Evolutionary conservation across 2,888 invertebrate species (phyloP), one percentile per base, ranked within the genome.

Genomic region (Lathronympha strigana): DNA sequence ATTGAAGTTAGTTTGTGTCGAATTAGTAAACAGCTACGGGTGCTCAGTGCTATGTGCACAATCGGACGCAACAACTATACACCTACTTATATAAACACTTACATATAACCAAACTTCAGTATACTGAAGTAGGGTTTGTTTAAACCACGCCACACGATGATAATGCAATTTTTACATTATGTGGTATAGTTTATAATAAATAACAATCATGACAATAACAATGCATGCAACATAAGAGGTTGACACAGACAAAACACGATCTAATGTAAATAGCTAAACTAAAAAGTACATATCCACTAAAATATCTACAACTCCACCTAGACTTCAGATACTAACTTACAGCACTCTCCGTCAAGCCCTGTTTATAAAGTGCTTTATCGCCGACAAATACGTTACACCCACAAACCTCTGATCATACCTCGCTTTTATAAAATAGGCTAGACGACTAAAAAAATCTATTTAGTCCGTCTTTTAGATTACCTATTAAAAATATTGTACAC

Each of bases 11-110:
- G 83, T 87, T n/a, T 75, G 79, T 84, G 78, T 79, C 76, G 74
- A 72, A 82, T 88, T 87, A 86, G 86, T 87, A 72, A 79, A 86
- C 84, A 76, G 76, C 83, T 83, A 87, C 83, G 73, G 70, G 84
- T 87, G 81, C 75, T 68, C 73, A 76, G 87, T 87, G 88, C 82
- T 66, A 69, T 73, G 87, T 86, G 85, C 80, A 82, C 76, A 75
- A 67, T 68, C 69, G 43, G 51, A 62, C 54, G 66, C 66, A 61
- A 61, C 63, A 67, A 72, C 69, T 74, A 73, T 70, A n/a, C n/a
- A n/a, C n/a, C 66, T 66, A 33, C 13, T 66, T 71, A 67, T 31
- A 70, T 70, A 63, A 38, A 57, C 25, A 66, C 15, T 62, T 43
- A 47, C 21, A 38, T 6, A 62, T 51, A 23, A 45, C 57, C 63